Evolutionary conservation across 2,888 invertebrate genomes (phyloP), one percentile per base, ranked within the genome.

Genomic region (Leptopterna dolabrata): DNA sequence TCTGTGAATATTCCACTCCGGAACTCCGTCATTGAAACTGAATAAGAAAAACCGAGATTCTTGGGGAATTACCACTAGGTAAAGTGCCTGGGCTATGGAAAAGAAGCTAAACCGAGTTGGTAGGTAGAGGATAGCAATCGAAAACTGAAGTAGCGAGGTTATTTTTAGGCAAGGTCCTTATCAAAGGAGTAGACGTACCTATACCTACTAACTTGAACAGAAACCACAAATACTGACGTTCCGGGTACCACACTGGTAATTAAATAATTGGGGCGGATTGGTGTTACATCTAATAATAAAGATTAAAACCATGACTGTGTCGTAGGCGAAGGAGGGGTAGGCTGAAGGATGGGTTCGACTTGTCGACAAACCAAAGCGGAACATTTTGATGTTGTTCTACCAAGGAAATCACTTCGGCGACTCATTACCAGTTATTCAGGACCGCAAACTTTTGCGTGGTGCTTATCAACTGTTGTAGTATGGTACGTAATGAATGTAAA

Each of bases 251-350:
- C 63, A 11, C 0, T 63, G 7, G 24, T 63, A 63, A 63, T 63
- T 3, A 63, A 63, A 63, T 73, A 36, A 16, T 36, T 36, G 16
- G 73, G 73, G 19, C 19, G 29, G 27, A 45, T 45, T 36, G 78
- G 63, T 43, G 78, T 78, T 63, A 24, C 3, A 30, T 85, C 85
- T 85, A 85, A 85, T 85, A 85, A 73, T 85, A 85, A 76, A 85
- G 45, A 78, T 43, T 85, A 73, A 85, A 85, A 85, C 85, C 73
- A 73, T 29, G 73, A 41, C 47, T 45, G 76, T 73, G 47, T 73
- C 85, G 76, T n/a, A 45, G 76, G 85, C 47, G 85, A 85, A 85
- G 85, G 85, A 71, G 85, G 85, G 85, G 85, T 85, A 55, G 36
- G 36, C 73, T 30, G 73, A 73, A 73, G 16, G 41, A 78, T 63